Percentiles rank a stretch among this genome's conserved stretches.
Conservation (phyloP, 64 coral and sea anemone species). For the Anthopleura sola region DNA sequence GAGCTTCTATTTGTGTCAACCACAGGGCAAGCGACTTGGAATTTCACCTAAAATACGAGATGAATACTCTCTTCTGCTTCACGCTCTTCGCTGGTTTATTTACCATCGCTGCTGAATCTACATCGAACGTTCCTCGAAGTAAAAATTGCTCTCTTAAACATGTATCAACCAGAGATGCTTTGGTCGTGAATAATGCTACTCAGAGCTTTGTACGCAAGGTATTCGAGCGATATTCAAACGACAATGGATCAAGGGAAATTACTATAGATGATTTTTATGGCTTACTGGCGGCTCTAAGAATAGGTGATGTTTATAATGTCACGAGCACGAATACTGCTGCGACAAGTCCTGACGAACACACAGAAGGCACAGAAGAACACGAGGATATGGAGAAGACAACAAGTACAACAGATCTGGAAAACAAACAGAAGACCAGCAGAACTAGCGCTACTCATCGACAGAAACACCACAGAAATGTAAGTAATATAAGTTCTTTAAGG, state of each 20-base stretch:
- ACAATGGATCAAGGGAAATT: not conserved
- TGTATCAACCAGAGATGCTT: not conserved
- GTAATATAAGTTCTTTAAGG: not conserved
- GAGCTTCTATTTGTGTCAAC: not conserved
- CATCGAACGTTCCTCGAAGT: not conserved
- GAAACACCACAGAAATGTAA: conserved; percentile 11
- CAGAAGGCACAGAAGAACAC: too few relatives aligned
- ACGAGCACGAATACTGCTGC: not conserved
- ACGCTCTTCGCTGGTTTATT: not conserved
- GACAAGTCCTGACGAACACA: not conserved
- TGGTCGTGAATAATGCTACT: not conserved
- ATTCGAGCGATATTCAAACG: not conserved
- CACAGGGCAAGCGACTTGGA: not conserved
- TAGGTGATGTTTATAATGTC: not conserved
- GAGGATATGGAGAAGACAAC: not conserved
- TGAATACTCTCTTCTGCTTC: not conserved
- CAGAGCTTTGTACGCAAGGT: not conserved
- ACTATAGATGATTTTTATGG: not conserved
- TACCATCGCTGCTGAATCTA: not conserved
- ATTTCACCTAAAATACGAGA: not conserved
- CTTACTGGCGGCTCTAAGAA: not conserved
- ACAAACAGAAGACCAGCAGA: not conserved
- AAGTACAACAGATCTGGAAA: not conserved
- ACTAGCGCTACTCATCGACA: not conserved
- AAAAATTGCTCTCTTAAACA: not conserved